Evolutionary conservation across 1,140 invertebrate genomes (phyloP), one percentile per base, ranked within the genome.

Genomic region (Meloidogyne hapla): DNA sequence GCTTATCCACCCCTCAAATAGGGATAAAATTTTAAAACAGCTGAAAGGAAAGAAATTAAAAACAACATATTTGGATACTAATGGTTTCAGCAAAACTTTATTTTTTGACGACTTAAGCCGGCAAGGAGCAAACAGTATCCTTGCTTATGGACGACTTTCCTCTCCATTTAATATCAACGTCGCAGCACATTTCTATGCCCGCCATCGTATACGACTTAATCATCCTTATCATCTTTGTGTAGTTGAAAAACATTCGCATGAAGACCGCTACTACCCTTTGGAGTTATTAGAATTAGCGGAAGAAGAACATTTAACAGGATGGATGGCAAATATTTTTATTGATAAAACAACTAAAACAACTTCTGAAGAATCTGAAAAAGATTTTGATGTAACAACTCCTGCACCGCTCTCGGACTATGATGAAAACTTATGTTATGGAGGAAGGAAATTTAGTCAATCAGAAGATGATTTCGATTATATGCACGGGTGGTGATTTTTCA

Each of bases 131-230:
- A 56, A 42, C 6, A 26, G 15, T 5, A 13, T n/a, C 8, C 13
- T 25, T 0, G 68, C 68, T 15, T 69, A 69, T 69, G 68, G 68
- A 3, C 33, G 28, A 2, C 26, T 69, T 4, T 25, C 68, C 0
- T 25, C 12, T 15, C 28, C 68, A 0, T 69, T 15, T 5, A 69
- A 38, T 25, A 26, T 38, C 0, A 69, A 40, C 40, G 28, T 69
- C 1, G 68, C 68, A 25, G 68, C 68, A 26, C 68, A 69, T 18
- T 69, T 40, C 33, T 69, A 69, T 13, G 68, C 26, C 0, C 25
- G 28, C 10, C 68, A 69, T 18, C 21, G 68, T 23, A 69, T 38
- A 1, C 28, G 68, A 15, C 26, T 69, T 12, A 42, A 40, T 18
- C 4, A 40, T 56, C 68, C 68, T 23, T 69, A 40, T 26, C 23